Percentiles rank a stretch among this genome's conserved stretches.
These are phyloP conservation scores for Diabrotica virgifera DNA, from an alignment of 1,140 invertebrate genomes.

Conservation along the genomic window DNA sequence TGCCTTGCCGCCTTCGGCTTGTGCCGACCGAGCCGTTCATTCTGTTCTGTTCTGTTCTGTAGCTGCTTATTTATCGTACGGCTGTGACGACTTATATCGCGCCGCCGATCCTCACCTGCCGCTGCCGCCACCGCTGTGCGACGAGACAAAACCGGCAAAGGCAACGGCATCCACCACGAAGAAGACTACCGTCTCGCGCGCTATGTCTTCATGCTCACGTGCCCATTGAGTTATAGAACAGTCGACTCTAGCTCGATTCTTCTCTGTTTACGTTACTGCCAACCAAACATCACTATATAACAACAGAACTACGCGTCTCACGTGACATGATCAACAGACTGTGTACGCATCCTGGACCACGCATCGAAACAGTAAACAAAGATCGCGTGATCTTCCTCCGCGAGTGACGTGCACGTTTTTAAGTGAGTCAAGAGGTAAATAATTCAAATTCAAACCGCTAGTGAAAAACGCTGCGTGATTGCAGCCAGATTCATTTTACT, in stretches of 20 bases:
- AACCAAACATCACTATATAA: constrained; percentile 7
- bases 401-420: constrained; percentile 23
- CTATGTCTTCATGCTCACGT: constrained; percentile 9
- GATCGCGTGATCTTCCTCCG: constrained; percentile 25
- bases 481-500: constrained; percentile 29
- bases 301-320: constrained; percentile 29
- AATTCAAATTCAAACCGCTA: not conserved
- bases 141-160: constrained; percentile 18
- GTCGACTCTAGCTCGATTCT: constrained; percentile 23
- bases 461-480: constrained; percentile 20
- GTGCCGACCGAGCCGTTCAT: constrained; percentile 36
- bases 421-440: not conserved
- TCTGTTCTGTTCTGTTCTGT: constrained; percentile 45
- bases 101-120: constrained; percentile 29
- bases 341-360: constrained; percentile 39
- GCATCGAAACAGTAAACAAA: constrained; percentile 26
- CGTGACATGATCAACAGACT: constrained; percentile 43
- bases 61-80: constrained; percentile 49
- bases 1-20: constrained; percentile 39
- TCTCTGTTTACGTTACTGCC: constrained; percentile 14
- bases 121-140: constrained; percentile 17
- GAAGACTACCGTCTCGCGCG: constrained; percentile 20
- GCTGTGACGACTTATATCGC: constrained; percentile 45
- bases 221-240: constrained; percentile 10
- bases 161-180: constrained; percentile 17